phyloP scores from a whole-genome alignment of 1,140 invertebrate species.

The Campodea augens region DNA sequence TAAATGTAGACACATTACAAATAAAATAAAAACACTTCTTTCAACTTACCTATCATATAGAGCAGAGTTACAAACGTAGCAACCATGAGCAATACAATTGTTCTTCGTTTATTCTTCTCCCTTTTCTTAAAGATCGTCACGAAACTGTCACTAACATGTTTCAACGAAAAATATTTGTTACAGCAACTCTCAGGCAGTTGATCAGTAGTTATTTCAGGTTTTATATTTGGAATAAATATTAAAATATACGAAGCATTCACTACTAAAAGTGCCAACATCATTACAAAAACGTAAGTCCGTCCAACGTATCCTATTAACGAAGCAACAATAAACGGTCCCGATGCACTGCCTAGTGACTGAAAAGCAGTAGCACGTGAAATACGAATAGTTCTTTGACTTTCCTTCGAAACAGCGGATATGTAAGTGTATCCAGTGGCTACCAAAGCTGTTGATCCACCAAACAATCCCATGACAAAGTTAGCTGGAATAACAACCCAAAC shows the following conservation, averaged over 20 bases:
- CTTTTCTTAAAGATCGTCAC: conserved; percentile 20
- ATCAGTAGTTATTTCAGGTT: neutral
- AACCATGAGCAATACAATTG: conserved; percentile 20
- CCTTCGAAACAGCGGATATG: conserved; percentile 21
- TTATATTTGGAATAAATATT: neutral
- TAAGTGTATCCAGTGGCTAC: conserved; percentile 27
- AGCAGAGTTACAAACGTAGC: conserved; percentile 18
- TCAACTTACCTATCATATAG: conserved; percentile 18
- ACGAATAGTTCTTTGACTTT: conserved; percentile 21
- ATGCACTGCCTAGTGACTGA: conserved; percentile 24
- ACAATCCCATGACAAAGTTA: conserved; percentile 22
- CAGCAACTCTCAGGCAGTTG: neutral
- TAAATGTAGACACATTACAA: too few species aligned
- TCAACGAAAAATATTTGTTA: conserved; percentile 5
- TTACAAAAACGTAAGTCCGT: neutral
- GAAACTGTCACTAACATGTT: conserved; percentile 18
- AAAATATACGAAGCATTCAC: neutral
- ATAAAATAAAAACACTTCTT: too few species aligned
- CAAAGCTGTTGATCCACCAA: conserved; percentile 24
- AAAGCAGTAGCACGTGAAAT: conserved; percentile 27
- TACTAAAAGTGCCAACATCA: neutral
- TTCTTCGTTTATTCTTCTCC: conserved; percentile 15
- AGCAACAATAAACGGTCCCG: conserved; percentile 18
- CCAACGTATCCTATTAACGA: neutral
- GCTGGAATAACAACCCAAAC: conserved; percentile 22